Evolutionary conservation across 2,113 vertebrate genomes (phyloP).

Genomic region (Uropsilus gracilis): DNA sequence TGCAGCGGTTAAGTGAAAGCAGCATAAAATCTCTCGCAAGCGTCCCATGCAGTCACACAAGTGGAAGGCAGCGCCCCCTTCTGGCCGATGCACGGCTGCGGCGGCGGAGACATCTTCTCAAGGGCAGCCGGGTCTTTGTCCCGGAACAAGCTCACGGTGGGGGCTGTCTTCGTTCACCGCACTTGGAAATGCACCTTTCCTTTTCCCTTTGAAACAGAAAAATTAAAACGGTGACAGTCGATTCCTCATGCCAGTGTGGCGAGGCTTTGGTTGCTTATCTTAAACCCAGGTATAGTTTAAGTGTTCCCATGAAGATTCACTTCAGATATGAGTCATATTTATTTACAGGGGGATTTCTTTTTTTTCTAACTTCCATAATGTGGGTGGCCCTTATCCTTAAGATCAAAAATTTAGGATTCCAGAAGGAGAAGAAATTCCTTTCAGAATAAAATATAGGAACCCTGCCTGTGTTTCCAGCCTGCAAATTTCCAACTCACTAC

Average conservation of each 20-base stretch:
- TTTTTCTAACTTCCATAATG: background rate
- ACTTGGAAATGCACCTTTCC: background rate
- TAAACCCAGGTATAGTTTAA: background rate
- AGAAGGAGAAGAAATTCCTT: background rate
- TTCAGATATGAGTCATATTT: background rate
- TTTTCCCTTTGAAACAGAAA: background rate
- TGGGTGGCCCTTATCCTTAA: background rate
- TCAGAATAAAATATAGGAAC: background rate
- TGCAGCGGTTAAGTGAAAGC: background rate
- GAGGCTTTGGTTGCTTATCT: background rate
- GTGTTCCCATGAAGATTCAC: background rate
- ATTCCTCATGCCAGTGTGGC: background rate
- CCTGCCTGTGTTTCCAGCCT: background rate
- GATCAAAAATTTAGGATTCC: slow-evolving; percentile 17
- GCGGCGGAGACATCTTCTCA: background rate
- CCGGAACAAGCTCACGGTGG: background rate
- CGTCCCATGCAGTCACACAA: background rate
- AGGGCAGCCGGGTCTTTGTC: no score
- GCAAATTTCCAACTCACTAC: background rate
- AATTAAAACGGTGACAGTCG: background rate
- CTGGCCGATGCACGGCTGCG: slow-evolving; percentile 15
- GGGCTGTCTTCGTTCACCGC: background rate
- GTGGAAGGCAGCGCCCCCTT: slow-evolving; percentile 65
- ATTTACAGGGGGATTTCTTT: background rate
- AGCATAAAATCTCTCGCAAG: background rate